Conservation (phyloP, 2,888 invertebrate species). For the Leptopilina myrica region DNA sequence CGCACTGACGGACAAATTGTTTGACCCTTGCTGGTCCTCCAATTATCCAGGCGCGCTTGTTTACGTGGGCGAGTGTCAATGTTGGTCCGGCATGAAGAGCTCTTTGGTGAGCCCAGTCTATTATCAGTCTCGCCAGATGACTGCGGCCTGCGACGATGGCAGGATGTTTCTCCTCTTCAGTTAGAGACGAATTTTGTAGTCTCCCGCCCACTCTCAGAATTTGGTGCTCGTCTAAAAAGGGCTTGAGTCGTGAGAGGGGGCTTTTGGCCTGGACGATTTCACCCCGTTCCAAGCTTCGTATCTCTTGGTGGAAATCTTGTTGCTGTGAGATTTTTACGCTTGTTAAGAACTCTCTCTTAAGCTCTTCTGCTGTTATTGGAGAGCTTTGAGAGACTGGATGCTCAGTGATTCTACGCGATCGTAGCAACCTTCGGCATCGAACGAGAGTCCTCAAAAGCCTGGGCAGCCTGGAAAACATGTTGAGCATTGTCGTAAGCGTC, state of each 20-base stretch:
- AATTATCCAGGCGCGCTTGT: conserved; percentile 11
- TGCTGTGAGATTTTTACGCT: background rate
- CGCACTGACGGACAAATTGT: background rate
- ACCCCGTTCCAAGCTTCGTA: background rate
- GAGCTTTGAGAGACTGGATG: background rate
- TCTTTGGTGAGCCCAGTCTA: conserved; percentile 31
- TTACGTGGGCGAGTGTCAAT: background rate
- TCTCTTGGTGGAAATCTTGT: background rate
- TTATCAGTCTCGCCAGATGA: conserved; percentile 10
- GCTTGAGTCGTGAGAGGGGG: background rate
- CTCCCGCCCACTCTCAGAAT: conserved; percentile 24
- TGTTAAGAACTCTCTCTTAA: background rate
- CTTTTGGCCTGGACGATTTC: background rate
- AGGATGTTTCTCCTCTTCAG: conserved; percentile 25
- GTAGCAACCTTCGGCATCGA: background rate
- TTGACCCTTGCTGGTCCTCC: background rate
- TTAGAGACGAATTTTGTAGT: background rate
- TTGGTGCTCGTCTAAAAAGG: background rate
- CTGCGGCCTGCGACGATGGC: background rate
- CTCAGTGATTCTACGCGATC: background rate
- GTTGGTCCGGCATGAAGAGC: conserved; percentile 11
- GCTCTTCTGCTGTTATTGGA: background rate
- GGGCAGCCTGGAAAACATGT: conserved; percentile 10
- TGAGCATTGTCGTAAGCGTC: background rate
- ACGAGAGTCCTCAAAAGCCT: background rate